Conservation (phyloP, 2,888 invertebrate species). For the Siphonodentalium dalli region DNA sequence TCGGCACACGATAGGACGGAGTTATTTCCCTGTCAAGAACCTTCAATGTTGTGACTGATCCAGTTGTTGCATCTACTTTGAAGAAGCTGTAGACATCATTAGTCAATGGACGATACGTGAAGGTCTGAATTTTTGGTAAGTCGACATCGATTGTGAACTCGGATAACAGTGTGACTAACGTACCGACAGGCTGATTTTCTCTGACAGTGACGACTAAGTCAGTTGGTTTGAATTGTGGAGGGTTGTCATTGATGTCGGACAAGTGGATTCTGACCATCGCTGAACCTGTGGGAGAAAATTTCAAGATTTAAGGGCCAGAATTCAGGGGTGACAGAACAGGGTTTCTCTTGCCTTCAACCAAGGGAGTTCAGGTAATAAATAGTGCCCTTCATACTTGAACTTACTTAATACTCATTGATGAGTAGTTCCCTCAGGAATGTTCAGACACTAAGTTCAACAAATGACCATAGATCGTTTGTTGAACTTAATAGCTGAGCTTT, state of each 20-base stretch:
- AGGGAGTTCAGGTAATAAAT: too few species aligned
- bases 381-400: too few species aligned
- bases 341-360: too few species aligned
- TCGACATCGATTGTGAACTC: slow-evolving; percentile 75
- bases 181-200: slow-evolving; percentile 41
- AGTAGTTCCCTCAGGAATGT: too few species aligned
- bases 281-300: slow-evolving; percentile 71
- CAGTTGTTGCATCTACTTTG: slow-evolving; percentile 80
- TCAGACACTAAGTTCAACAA: too few species aligned
- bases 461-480: too few species aligned
- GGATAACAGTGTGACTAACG: slow-evolving; percentile 39
- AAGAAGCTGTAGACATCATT: slow-evolving; percentile 74
- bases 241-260: slow-evolving; percentile 91
- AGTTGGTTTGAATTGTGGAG: slow-evolving; percentile 80
- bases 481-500: too few species aligned
- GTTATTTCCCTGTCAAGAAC: slow-evolving; percentile 84
- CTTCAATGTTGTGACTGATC: slow-evolving; percentile 79
- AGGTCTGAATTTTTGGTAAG: slow-evolving; percentile 88
- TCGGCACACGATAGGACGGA: slow-evolving; percentile 76
- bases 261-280: slow-evolving; percentile 81
- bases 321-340: too few species aligned
- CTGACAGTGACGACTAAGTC: slow-evolving; percentile 41
- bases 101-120: slow-evolving; percentile 77
- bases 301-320: too few species aligned
- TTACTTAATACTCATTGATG: too few species aligned